Base-by-base conservation (phyloP, 2,888 invertebrate genomes). In the Aquatica leii region DNA sequence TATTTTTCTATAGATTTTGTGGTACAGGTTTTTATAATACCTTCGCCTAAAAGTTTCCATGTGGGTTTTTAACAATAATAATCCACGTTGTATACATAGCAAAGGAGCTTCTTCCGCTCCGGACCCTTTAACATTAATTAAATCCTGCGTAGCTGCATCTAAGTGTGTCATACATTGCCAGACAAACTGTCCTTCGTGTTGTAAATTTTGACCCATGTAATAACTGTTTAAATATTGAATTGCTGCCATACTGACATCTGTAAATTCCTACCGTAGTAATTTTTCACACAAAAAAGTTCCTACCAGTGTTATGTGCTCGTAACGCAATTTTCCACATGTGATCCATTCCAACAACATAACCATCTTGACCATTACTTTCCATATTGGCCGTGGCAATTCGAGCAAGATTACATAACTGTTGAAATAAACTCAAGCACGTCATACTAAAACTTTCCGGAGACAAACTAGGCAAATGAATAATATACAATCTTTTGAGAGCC, bases 311-410 rank as follows among this genome's bases (percentile, higher is more conserved):
- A 70, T 91, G 91, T 1, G 97, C 96, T 69, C 93, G 85, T 2
- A 97, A 84, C 0, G 97, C 97, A 65, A 97, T 95, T 80, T 93
- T 93, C 96, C 97, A 97, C 71, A 97, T 84, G 74, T 96, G 95
- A 80, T 94, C 93, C 93, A 97, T 96, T 11, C 95, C 95, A 11
- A 93, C 87, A 21, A 90, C 88, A 81, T 91, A 90, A 9, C 77
- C 79, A 59, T 79, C 80, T 43, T 68, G 82, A 14, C 71, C 67
- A 18, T 76, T 76, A 52, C 73, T 79, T 77, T 88, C 87, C 69
- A 86, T 86, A 69, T 90, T 88, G 6, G 89, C 91, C 1, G 92
- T 87, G 21, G 93, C 91, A 78, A 94, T 87, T 50, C 94, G 88
- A 0, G 95, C 94, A 70, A 96, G 83, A 79, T 92, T 93, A 76